Evolutionary conservation across 2,113 vertebrate genomes (phyloP).

Genomic region (Colinus virginianus): DNA sequence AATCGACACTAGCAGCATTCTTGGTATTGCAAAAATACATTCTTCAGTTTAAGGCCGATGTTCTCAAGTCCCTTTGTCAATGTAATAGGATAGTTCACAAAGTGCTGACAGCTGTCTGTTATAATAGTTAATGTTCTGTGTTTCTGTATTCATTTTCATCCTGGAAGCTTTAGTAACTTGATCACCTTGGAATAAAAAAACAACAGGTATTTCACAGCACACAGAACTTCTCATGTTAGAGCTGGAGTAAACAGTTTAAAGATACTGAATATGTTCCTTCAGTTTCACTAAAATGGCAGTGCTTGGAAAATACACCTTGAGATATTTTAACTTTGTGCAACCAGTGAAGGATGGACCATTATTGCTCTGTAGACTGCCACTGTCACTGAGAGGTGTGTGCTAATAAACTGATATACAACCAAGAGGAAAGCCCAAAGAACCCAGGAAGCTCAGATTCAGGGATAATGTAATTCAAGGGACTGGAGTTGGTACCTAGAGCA

Average conservation of each 20-base stretch:
- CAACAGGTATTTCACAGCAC: neutral
- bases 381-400: neutral
- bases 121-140: neutral
- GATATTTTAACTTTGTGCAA: neutral
- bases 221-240: neutral
- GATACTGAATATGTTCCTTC: neutral
- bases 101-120: neutral
- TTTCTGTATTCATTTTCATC: slow-evolving; percentile 7
- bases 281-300: neutral
- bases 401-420: accelerated
- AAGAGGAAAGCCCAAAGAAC: neutral
- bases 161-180: slow-evolving; percentile 29
- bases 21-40: neutral
- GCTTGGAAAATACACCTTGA: neutral
- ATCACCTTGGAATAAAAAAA: neutral
- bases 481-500: neutral
- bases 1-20: neutral
- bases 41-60: slow-evolving; percentile 12
- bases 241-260: neutral
- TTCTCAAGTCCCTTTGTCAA: slow-evolving; percentile 8
- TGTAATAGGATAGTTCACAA: neutral
- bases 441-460: neutral
- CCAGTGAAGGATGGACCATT: neutral
- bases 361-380: neutral
- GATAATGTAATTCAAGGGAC: neutral